These are phyloP conservation scores for Lordiphosa mommai DNA, from an alignment of 1,140 invertebrate species.

Conservation along the genomic window DNA sequence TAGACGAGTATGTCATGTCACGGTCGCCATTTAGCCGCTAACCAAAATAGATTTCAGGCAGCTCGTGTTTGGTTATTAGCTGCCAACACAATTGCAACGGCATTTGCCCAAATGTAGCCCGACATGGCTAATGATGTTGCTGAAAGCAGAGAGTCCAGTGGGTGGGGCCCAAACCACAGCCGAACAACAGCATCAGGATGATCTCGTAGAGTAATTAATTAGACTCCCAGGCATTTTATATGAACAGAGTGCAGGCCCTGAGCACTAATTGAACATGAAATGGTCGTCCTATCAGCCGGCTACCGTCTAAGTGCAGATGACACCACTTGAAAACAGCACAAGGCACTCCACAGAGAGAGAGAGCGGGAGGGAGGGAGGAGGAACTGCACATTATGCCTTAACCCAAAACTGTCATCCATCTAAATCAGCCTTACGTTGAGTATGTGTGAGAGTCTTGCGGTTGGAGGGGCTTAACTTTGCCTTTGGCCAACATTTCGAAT, in stretches of 20 bases:
- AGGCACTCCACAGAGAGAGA: neutral
- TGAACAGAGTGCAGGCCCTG: conserved; percentile 44
- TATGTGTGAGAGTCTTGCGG: neutral
- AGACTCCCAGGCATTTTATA: conserved; percentile 73
- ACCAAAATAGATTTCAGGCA: conserved; percentile 31
- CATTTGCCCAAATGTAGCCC: conserved; percentile 8
- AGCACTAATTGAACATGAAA: conserved; percentile 76
- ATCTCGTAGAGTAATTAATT: conserved; percentile 61
- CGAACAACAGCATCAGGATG: conserved; percentile 1
- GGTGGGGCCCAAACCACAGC: neutral
- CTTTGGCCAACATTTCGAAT: conserved; percentile 55
- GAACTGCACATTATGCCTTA: conserved; percentile 30
- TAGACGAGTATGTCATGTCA: neutral
- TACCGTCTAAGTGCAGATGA: conserved; percentile 48
- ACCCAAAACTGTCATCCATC: conserved; percentile 29
- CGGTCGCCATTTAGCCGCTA: conserved; percentile 46
- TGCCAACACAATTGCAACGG: conserved; percentile 13
- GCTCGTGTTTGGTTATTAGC: conserved; percentile 41
- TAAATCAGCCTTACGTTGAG: conserved; percentile 32
- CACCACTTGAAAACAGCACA: conserved; percentile 62
- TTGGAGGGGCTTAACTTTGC: neutral
- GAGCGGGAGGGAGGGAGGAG: neutral
- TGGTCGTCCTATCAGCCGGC: conserved; percentile 21
- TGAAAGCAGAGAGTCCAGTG: neutral
- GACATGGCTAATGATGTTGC: conserved; percentile 36